phyloP scores from a whole-genome alignment of 2,797 vertebrate species.

The Forpus xanthops region DNA sequence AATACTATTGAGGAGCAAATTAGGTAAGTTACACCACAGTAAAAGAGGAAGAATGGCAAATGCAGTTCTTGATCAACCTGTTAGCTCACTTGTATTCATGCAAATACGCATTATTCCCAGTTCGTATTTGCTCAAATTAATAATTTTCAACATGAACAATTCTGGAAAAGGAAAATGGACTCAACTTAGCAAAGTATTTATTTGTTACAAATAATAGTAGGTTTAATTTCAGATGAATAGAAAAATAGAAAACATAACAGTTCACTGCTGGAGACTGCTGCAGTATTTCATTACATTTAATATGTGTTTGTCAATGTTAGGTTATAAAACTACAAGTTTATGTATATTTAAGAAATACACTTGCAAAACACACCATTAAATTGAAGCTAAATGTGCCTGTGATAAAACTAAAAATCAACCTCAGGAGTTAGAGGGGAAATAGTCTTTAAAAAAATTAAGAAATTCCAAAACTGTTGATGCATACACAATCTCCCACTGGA shows the following conservation, averaged over 20 bases:
- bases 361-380: not conserved
- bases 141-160: not conserved
- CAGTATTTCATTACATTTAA: not conserved
- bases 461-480: not conserved
- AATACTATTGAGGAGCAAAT: not conserved
- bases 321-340: not conserved
- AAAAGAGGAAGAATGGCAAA: not conserved
- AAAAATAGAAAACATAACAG: not conserved
- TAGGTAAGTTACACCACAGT: not conserved
- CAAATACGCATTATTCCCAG: not conserved
- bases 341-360: not conserved
- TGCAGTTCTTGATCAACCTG: not conserved
- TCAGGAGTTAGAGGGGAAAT: not conserved
- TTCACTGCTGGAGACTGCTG: not conserved
- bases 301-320: not conserved
- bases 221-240: not conserved
- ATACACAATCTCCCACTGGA: not conserved
- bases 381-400: not conserved
- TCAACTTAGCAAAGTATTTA: not conserved
- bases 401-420: not conserved
- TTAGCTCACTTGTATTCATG: not conserved
- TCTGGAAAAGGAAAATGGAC: not conserved
- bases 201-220: not conserved
- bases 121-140: not conserved
- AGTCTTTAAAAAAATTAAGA: not conserved